Evolutionary conservation across 2,113 vertebrate genomes (phyloP).

Genomic region (Psammodynastes pulverulentus): DNA sequence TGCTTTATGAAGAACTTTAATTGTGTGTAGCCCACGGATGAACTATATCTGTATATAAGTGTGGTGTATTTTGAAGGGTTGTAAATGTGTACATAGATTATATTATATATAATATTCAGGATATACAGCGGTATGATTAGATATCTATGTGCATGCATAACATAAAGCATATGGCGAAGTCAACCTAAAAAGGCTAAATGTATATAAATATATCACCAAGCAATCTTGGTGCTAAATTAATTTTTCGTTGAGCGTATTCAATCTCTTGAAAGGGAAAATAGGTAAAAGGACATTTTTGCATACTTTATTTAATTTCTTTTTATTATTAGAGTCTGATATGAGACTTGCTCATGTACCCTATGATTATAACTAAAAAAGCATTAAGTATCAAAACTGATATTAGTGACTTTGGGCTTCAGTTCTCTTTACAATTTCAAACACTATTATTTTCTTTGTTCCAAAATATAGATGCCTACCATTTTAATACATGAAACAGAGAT

Average conservation of each 20-base stretch:
- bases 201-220: conserved; percentile 10
- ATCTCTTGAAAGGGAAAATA: not conserved
- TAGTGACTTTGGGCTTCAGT: not conserved
- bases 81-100: conserved; percentile 77
- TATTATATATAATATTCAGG: conserved; percentile 59
- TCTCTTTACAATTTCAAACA: not conserved
- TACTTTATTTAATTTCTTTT: not conserved
- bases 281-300: not conserved
- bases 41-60: conserved; percentile 71
- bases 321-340: not conserved
- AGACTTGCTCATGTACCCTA: not conserved
- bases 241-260: not conserved
- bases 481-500: not conserved
- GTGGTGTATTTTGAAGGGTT: conserved; percentile 75
- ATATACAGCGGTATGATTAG: conserved; percentile 56
- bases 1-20: conserved; percentile 66
- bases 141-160: not conserved
- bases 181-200: conserved; percentile 49
- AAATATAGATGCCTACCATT: not conserved
- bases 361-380: not conserved
- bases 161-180: conserved; percentile 40
- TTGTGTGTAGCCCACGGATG: conserved; percentile 55
- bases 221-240: conserved; percentile 2
- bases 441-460: not conserved
- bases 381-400: not conserved